These are phyloP conservation scores for Crotalus adamanteus DNA, from an alignment of 2,797 vertebrate species.

Conservation along the genomic window DNA sequence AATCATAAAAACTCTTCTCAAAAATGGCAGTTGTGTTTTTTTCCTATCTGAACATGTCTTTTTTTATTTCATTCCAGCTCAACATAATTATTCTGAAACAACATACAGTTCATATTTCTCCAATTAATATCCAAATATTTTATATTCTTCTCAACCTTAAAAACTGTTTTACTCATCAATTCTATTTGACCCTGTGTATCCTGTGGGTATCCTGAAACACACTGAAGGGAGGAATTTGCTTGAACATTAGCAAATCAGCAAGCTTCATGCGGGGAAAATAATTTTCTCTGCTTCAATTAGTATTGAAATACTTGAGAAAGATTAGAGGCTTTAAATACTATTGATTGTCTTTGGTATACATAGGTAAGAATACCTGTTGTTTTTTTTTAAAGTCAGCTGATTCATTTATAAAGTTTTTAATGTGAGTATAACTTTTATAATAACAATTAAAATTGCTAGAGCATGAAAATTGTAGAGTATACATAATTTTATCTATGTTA, in stretches of 20 bases:
- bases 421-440: constrained; percentile 1
- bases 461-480: neutral
- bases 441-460: constrained; percentile 6
- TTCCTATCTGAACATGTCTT: too few relatives aligned
- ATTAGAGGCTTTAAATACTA: neutral
- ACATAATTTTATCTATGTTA: constrained; percentile 15
- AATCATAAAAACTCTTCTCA: too few relatives aligned
- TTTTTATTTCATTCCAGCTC: too few relatives aligned
- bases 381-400: neutral
- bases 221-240: neutral
- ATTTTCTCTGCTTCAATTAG: neutral
- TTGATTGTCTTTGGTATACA: neutral
- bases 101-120: too few relatives aligned
- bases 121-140: too few relatives aligned
- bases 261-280: neutral
- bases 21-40: too few relatives aligned
- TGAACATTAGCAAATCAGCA: neutral
- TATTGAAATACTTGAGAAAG: neutral
- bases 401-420: constrained; percentile 20
- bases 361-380: neutral
- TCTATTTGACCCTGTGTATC: too few relatives aligned
- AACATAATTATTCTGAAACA: too few relatives aligned
- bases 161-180: too few relatives aligned
- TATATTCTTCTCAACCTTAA: too few relatives aligned
- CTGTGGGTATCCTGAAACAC: neutral